A percentile compares a stretch with the other conserved stretches of the same genome.
phyloP scores from a whole-genome alignment of 2,888 invertebrate genomes.

The Lasiommata megera region DNA sequence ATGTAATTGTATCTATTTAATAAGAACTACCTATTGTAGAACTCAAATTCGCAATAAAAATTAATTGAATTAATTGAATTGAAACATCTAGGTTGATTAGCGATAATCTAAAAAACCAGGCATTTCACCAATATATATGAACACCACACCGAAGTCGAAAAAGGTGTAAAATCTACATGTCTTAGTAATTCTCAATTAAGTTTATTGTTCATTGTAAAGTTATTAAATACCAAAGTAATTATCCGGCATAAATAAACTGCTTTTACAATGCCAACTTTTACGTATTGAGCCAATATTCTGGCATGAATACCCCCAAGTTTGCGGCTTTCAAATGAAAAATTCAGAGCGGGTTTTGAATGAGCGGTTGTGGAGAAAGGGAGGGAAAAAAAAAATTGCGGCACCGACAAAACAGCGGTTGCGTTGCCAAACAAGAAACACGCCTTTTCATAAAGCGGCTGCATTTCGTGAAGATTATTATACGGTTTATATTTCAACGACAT shows the following conservation, averaged over 20 bases:
- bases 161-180: too few relatives aligned
- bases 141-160: too few relatives aligned
- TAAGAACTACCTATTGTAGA: too few relatives aligned
- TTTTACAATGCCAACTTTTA: constrained; percentile 31
- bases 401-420: constrained; percentile 57
- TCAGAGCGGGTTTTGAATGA: constrained; percentile 63
- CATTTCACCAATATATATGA: too few relatives aligned
- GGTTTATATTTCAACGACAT: constrained; percentile 36
- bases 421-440: constrained; percentile 55
- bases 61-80: too few relatives aligned
- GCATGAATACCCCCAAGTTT: constrained; percentile 46
- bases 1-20: too few relatives aligned
- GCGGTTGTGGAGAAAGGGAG: constrained; percentile 45
- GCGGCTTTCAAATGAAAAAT: constrained; percentile 68
- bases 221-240: constrained; percentile 7
- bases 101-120: too few relatives aligned
- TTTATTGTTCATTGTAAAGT: too few relatives aligned
- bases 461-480: constrained; percentile 38
- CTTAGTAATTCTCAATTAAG: too few relatives aligned
- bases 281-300: constrained; percentile 38
- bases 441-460: constrained; percentile 48
- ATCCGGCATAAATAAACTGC: constrained; percentile 29
- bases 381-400: constrained; percentile 48
- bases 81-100: too few relatives aligned
- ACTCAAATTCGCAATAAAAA: too few relatives aligned